phyloP scores from a whole-genome alignment of 2,113 vertebrate species.

The Arothron firmamentum region DNA sequence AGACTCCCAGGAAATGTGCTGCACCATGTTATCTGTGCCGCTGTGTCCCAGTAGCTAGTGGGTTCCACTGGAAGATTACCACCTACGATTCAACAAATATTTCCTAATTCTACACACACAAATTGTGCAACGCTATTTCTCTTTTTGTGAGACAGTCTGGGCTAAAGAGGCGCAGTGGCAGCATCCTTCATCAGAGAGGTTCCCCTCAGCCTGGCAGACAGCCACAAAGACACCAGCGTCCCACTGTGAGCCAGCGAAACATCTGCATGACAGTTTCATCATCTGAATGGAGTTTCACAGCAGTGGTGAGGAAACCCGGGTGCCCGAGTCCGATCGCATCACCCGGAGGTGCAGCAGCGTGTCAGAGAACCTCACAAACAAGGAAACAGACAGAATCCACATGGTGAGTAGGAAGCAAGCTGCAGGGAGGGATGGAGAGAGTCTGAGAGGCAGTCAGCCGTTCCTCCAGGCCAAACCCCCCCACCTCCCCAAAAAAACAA shows the following conservation, averaged over 20 bases:
- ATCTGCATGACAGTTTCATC: constrained; percentile 65
- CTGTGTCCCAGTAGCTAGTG: constrained; percentile 45
- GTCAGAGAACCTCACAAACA: constrained; percentile 48
- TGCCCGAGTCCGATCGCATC: constrained; percentile 43
- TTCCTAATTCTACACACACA: not conserved
- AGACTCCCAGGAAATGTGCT: constrained; percentile 63
- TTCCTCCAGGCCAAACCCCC: constrained; percentile 36
- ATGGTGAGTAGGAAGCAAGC: constrained; percentile 25
- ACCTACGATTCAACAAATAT: too few species aligned
- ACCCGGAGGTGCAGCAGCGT: constrained; percentile 46
- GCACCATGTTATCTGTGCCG: constrained; percentile 61
- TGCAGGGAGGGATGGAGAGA: constrained; percentile 28
- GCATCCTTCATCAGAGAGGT: constrained; percentile 67
- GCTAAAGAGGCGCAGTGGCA: constrained; percentile 64
- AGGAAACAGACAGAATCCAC: constrained; percentile 50
- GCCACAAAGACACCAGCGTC: constrained; percentile 60
- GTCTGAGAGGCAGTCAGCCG: constrained; percentile 21
- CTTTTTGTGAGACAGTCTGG: constrained; percentile 37
- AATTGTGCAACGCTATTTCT: constrained; percentile 26
- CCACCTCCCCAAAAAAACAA: too few species aligned
- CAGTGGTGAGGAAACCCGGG: constrained; percentile 57
- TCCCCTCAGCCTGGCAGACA: constrained; percentile 39
- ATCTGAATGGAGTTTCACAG: constrained; percentile 70
- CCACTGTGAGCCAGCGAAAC: constrained; percentile 61
- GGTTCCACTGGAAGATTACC: too few species aligned